These are phyloP conservation scores for Rhagonycha lutea DNA, from an alignment of 2,888 invertebrate genomes.

Conservation along the genomic window DNA sequence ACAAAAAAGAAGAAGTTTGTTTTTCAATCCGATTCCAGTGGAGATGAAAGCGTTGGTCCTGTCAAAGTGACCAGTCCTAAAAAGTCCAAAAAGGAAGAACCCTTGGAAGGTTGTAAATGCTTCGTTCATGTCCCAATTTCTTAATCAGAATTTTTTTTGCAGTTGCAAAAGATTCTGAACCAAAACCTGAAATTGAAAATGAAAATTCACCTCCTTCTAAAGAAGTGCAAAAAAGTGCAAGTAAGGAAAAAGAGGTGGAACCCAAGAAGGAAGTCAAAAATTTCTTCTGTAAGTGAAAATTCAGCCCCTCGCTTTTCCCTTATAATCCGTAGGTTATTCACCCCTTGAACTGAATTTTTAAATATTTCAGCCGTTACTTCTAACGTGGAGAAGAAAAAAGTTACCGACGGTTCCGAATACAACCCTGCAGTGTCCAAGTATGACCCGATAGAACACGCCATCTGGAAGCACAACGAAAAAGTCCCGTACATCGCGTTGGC, in stretches of 20 bases:
- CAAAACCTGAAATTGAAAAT: background rate
- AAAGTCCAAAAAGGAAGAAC: background rate
- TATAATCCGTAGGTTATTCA: background rate
- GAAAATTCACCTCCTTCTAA: background rate
- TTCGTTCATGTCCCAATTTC: background rate
- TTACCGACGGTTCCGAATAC: slow-evolving; percentile 57
- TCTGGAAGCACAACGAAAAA: slow-evolving; percentile 74
- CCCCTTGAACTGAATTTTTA: background rate
- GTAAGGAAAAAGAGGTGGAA: background rate
- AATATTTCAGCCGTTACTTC: background rate
- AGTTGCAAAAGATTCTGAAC: background rate
- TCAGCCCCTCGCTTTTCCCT: too few relatives aligned
- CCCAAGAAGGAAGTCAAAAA: background rate
- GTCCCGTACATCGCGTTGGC: slow-evolving; percentile 94
- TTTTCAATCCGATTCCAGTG: slow-evolving; percentile 33
- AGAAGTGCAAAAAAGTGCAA: background rate
- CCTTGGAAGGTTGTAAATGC: background rate
- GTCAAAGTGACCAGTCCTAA: background rate
- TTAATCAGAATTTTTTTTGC: background rate
- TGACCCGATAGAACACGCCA: slow-evolving; percentile 82
- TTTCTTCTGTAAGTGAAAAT: background rate
- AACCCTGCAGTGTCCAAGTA: slow-evolving; percentile 75
- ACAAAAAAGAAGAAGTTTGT: slow-evolving; percentile 23
- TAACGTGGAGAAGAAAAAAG: slow-evolving; percentile 4
- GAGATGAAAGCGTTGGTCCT: slow-evolving; percentile 11